Conservation (phyloP, 1,140 invertebrate genomes). For the Drosophila ficusphila region DNA sequence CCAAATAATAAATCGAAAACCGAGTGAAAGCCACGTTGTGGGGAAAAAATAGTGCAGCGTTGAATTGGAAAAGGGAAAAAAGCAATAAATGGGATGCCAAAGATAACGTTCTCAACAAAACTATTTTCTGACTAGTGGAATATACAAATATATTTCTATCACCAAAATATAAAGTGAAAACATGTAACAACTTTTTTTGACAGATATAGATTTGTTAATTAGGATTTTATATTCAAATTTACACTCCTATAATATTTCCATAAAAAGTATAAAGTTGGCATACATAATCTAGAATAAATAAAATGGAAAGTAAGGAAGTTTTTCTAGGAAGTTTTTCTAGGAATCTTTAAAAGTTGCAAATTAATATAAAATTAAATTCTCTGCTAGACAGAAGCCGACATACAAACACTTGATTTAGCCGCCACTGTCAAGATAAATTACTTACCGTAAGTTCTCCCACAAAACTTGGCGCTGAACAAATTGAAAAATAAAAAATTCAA, state of each 20-base stretch:
- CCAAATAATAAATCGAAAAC: conserved; percentile 18
- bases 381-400: conserved; percentile 4
- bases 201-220: too few species aligned
- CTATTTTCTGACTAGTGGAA: not conserved
- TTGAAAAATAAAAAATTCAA: conserved; percentile 49
- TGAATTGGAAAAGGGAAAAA: conserved; percentile 34
- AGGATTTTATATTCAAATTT: too few species aligned
- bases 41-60: conserved; percentile 30
- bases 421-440: conserved; percentile 71
- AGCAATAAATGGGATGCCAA: not conserved
- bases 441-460: conserved; percentile 67
- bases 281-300: too few species aligned
- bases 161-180: too few species aligned
- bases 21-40: not conserved
- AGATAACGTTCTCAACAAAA: not conserved
- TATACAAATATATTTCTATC: not conserved
- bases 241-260: too few species aligned
- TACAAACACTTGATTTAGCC: conserved; percentile 8
- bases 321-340: too few species aligned
- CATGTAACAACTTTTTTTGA: too few species aligned
- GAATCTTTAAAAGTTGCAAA: conserved; percentile 2
- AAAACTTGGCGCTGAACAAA: conserved; percentile 58
- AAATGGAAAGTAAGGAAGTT: conserved; percentile 27
- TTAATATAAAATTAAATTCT: conserved; percentile 59
- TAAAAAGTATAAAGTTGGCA: too few species aligned